phyloP scores from a whole-genome alignment of 37 sponge, comb jelly and placozoan genomes.

The Cliona cf. orientalis region DNA sequence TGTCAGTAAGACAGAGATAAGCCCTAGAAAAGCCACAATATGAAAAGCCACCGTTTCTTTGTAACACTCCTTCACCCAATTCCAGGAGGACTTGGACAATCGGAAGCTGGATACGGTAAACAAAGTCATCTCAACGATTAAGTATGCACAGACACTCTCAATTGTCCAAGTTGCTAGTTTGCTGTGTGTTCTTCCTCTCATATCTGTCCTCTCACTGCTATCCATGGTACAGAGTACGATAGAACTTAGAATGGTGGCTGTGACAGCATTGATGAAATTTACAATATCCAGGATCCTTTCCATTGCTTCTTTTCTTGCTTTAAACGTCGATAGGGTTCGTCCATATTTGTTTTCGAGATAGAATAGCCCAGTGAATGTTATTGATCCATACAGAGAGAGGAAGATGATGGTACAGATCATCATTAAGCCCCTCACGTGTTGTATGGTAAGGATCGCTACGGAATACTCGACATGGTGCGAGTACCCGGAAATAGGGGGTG shows the following conservation, averaged over 20 bases:
- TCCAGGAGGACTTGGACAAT: not conserved
- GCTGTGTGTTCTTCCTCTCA: not conserved
- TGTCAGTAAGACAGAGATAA: slow-evolving; percentile 12
- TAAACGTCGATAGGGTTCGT: no score
- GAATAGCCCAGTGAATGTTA: no score
- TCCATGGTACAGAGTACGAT: not conserved
- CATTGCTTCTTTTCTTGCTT: no score
- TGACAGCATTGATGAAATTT: slow-evolving; percentile 16
- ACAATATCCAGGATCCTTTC: not conserved
- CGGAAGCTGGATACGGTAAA: not conserved
- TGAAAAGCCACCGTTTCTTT: slow-evolving; percentile 13
- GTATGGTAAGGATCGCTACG: no score
- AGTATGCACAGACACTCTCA: slow-evolving; percentile 45
- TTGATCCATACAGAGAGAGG: no score
- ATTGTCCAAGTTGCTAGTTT: slow-evolving; percentile 3
- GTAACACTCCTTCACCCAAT: not conserved
- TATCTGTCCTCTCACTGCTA: not conserved
- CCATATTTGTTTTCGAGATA: no score
- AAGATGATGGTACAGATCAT: no score
- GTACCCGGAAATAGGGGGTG: no score
- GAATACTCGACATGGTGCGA: no score
- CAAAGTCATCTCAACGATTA: slow-evolving; percentile 12
- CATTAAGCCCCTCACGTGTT: no score
- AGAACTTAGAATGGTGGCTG: slow-evolving; percentile 2
- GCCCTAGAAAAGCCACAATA: slow-evolving; percentile 19